A percentile compares a stretch with the other conserved stretches of the same genome.
Conservation (phyloP, 2,797 vertebrate species). For the Ctenopoma multispine region DNA sequence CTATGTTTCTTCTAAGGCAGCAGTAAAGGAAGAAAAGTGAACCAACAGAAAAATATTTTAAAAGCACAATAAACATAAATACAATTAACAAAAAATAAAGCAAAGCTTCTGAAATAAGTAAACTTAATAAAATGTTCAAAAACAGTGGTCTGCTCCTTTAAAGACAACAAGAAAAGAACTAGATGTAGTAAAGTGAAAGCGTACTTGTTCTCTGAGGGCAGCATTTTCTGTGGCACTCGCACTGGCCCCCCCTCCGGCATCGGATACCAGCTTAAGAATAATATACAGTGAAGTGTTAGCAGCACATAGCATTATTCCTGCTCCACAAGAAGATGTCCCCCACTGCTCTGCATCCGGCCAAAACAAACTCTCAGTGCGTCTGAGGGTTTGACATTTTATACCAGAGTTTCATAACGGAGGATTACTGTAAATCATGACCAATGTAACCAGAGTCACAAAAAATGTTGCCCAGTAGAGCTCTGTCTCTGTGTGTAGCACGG, state of each 20-base stretch:
- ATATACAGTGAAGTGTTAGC: slow-evolving; percentile 76
- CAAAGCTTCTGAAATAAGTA: not conserved
- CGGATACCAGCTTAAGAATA: slow-evolving; percentile 85
- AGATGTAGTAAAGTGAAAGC: slow-evolving; percentile 69
- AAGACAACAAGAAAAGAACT: slow-evolving; percentile 23
- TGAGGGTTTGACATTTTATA: slow-evolving; percentile 60
- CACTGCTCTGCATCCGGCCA: slow-evolving; percentile 14
- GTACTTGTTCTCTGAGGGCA: slow-evolving; percentile 86
- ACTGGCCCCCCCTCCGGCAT: slow-evolving; percentile 82
- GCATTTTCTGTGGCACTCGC: slow-evolving; percentile 85
- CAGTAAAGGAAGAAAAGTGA: too few relatives aligned
- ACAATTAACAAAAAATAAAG: not conserved
- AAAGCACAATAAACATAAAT: not conserved
- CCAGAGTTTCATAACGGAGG: slow-evolving; percentile 58
- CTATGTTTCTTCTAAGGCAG: not conserved
- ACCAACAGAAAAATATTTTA: not conserved
- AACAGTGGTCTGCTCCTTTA: slow-evolving; percentile 7
- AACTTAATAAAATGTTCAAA: not conserved
- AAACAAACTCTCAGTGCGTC: slow-evolving; percentile 13
- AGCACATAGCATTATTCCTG: slow-evolving; percentile 65
- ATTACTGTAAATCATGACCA: slow-evolving; percentile 77
- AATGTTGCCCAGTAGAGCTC: slow-evolving; percentile 76
- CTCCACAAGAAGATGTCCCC: slow-evolving; percentile 23
- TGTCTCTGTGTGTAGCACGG: slow-evolving; percentile 54
- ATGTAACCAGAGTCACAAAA: slow-evolving; percentile 81